Conservation (phyloP, 2,888 invertebrate genomes). For the Crossocerus cetratus region DNA sequence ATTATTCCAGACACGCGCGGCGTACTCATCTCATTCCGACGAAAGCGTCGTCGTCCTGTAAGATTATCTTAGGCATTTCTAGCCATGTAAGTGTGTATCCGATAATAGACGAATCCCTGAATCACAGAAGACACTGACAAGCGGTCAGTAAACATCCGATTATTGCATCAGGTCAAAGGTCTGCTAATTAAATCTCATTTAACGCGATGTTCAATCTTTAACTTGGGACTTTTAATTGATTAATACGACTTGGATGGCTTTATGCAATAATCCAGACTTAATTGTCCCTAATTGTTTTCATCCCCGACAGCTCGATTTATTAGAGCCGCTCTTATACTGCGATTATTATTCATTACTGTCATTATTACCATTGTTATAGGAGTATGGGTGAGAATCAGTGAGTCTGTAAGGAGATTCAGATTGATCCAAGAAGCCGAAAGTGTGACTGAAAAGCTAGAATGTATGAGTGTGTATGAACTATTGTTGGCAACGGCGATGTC, state of each 20-base stretch:
- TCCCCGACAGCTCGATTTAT: neutral
- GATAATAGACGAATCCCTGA: conserved; percentile 45
- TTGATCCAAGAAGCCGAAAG: neutral
- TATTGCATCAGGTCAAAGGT: too few relatives aligned
- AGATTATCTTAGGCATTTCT: conserved; percentile 39
- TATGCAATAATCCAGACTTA: too few relatives aligned
- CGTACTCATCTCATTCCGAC: conserved; percentile 33
- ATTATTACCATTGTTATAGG: conserved; percentile 29
- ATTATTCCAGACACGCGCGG: conserved; percentile 4
- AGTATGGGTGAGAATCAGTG: conserved; percentile 11
- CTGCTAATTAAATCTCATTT: too few relatives aligned
- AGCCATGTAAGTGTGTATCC: conserved; percentile 47
- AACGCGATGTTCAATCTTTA: too few relatives aligned
- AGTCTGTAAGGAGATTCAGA: conserved; percentile 12
- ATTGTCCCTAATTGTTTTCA: too few relatives aligned
- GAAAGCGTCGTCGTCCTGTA: conserved; percentile 39
- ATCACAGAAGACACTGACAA: neutral
- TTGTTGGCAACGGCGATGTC: too few relatives aligned
- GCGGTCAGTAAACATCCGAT: neutral
- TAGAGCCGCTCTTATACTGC: conserved; percentile 17
- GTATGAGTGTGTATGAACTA: conserved; percentile 10
- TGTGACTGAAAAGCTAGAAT: neutral
- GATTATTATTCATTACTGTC: conserved; percentile 15
- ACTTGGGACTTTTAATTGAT: too few relatives aligned
- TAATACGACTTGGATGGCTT: too few relatives aligned